A percentile compares a stretch with the other conserved stretches of the same genome.
Conservation (phyloP, 2,888 invertebrate species). For the Drosophila merina region DNA sequence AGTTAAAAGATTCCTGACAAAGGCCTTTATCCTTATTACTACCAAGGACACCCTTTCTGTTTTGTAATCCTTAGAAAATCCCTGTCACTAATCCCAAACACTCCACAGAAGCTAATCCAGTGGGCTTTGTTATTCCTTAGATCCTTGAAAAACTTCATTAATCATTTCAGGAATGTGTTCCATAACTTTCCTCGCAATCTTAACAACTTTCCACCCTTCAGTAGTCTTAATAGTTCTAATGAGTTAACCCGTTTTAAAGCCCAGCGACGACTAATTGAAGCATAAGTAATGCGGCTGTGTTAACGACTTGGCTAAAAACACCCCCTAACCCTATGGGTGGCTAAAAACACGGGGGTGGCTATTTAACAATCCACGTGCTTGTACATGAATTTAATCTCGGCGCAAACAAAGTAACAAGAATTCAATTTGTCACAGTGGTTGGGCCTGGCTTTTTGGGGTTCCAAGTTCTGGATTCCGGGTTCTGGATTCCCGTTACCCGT, state of each 20-base stretch:
- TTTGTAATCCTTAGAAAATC: neutral
- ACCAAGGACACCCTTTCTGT: too few relatives aligned
- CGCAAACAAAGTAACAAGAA: slow-evolving; percentile 78
- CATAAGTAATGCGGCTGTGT: slow-evolving; percentile 56
- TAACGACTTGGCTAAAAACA: slow-evolving; percentile 27
- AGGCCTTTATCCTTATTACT: too few relatives aligned
- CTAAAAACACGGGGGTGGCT: slow-evolving; percentile 14
- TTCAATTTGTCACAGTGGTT: slow-evolving; percentile 81
- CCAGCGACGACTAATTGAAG: slow-evolving; percentile 53
- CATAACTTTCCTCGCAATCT: neutral
- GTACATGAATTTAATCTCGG: slow-evolving; percentile 72
- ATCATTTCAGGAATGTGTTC: neutral
- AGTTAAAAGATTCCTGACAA: neutral
- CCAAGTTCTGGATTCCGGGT: slow-evolving; percentile 13
- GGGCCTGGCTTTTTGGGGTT: slow-evolving; percentile 26
- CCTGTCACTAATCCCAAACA: neutral
- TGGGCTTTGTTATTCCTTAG: neutral
- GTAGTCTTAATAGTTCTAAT: slow-evolving; percentile 42
- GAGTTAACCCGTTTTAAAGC: slow-evolving; percentile 41
- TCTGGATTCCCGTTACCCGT: slow-evolving; percentile 8
- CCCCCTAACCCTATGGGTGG: neutral
- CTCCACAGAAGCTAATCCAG: neutral
- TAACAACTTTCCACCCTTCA: slow-evolving; percentile 3
- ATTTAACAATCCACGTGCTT: slow-evolving; percentile 65
- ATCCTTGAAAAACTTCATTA: neutral